Percentiles rank a stretch among this genome's conserved stretches.
Evolutionary conservation across 2,113 vertebrate genomes (phyloP).

Genomic region (Chunga burmeisteri): DNA sequence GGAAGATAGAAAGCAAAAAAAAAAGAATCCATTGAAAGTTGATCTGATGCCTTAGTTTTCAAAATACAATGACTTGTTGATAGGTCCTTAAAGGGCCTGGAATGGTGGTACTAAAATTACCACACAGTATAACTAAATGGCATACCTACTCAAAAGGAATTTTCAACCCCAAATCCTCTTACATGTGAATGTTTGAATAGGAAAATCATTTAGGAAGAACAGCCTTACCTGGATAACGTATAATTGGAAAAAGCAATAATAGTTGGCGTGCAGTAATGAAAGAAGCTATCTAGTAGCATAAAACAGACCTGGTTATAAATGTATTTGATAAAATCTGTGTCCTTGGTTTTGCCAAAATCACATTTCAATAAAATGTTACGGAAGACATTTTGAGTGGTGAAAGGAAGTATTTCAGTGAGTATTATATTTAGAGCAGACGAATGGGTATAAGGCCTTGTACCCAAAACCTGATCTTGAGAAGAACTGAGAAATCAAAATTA

Average conservation of each 20-base stretch:
- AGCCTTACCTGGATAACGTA: not conserved
- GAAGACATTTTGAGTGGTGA: not conserved
- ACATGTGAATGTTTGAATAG: not conserved
- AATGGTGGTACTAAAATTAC: not conserved
- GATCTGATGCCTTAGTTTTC: not conserved
- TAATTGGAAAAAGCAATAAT: not conserved
- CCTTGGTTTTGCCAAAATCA: not conserved
- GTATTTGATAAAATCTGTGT: not conserved
- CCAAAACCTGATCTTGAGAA: not conserved
- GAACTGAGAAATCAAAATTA: not conserved
- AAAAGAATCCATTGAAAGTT: not conserved
- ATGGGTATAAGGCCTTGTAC: not conserved
- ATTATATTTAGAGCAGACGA: not conserved
- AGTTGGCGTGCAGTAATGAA: not conserved
- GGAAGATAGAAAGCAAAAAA: not conserved
- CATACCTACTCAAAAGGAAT: not conserved
- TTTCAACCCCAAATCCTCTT: not conserved
- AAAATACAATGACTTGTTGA: not conserved
- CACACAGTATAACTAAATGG: not conserved
- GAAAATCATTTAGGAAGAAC: not conserved
- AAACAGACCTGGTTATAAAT: not conserved
- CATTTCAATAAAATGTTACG: not conserved
- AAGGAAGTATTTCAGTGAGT: not conserved
- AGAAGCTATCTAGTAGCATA: not conserved
- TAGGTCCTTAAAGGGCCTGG: not conserved